Conservation (phyloP, 2,113 vertebrate genomes). For the Asarcornis scutulata region DNA sequence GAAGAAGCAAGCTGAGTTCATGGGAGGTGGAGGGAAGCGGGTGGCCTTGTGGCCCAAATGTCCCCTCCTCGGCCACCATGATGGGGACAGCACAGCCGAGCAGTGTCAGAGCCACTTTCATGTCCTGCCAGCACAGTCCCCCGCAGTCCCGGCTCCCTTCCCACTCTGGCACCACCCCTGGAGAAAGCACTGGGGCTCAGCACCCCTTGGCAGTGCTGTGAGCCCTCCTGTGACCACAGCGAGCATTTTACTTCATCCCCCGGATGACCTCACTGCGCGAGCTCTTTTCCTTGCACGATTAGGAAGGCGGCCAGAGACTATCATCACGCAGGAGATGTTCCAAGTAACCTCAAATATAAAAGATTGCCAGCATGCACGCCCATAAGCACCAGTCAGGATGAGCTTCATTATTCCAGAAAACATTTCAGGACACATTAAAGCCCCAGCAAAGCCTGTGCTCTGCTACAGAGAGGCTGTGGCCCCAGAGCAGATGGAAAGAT, state of each 20-base stretch:
- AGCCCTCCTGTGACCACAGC: not conserved
- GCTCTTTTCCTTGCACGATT: not conserved
- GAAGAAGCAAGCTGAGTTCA: not conserved
- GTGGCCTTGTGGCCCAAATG: not conserved
- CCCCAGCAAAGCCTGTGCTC: not conserved
- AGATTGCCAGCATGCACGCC: not conserved
- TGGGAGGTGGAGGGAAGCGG: not conserved
- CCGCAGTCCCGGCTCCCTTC: not conserved
- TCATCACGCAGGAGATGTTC: not conserved
- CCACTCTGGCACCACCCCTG: not conserved
- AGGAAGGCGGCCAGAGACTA: slow-evolving; percentile 24
- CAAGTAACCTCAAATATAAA: slow-evolving; percentile 15
- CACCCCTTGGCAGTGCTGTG: slow-evolving; percentile 1
- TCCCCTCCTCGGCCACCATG: not conserved
- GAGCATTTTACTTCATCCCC: not conserved
- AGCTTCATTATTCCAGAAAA: not conserved
- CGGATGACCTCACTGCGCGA: not conserved
- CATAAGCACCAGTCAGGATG: not conserved
- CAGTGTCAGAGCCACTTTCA: slow-evolving; percentile 2
- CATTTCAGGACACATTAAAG: not conserved
- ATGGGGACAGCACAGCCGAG: not conserved
- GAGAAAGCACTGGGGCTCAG: not conserved
- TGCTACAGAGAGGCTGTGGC: not conserved
- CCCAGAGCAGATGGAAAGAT: not conserved
- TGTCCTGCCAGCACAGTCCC: not conserved